Base-by-base conservation (phyloP, 2,888 invertebrate species). In the Trachelus tabidus region DNA sequence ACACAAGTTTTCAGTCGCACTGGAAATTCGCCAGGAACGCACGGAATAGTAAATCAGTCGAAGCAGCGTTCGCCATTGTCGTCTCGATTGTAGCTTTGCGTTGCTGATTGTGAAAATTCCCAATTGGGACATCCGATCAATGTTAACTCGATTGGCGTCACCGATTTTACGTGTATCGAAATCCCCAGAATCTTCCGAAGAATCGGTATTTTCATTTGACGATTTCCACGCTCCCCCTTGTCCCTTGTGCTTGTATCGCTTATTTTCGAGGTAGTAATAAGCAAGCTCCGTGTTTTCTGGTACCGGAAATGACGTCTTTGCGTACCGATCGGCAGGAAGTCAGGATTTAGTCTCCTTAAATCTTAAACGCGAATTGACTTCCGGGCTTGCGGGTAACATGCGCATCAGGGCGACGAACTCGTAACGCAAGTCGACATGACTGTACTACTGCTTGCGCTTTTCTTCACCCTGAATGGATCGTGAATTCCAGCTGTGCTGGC, bases 391-490 rank as follows among this genome's bases (percentile, higher is more conserved):
- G 40, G 15, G 15, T 12, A 0, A 6, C 9, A 56, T 56, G 23
- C 23, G 56, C 56, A 9, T 75, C 31, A 77, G 37, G 83, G 81
- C 11, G 80, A 77, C n/a, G 74, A 71, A 80, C 81, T 84, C 68
- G 83, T 80, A 0, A 81, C 82, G 69, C 85, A 85, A 2, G 85
- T 88, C 40, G 89, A 88, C 79, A 85, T 87, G 12, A 90, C 77
- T 12, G 90, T 90, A 68, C 87, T 86, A 81, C 82, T 89, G 76
- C 89, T 90, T 1, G 80, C 78, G 77, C 86, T 89, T 68, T 87
- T 88, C 37, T 80, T 87, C 34, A 87, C 81, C 75, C 80, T 85
- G 33, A 80, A 84, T 6, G 87, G 89, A 81, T 89, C 87, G 35
- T 88, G 85, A 6, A 86, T 40, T 40, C 82, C 84, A 11, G 82